Conservation (phyloP, 2,797 vertebrate genomes). For the Gymnocypris eckloni region DNA sequence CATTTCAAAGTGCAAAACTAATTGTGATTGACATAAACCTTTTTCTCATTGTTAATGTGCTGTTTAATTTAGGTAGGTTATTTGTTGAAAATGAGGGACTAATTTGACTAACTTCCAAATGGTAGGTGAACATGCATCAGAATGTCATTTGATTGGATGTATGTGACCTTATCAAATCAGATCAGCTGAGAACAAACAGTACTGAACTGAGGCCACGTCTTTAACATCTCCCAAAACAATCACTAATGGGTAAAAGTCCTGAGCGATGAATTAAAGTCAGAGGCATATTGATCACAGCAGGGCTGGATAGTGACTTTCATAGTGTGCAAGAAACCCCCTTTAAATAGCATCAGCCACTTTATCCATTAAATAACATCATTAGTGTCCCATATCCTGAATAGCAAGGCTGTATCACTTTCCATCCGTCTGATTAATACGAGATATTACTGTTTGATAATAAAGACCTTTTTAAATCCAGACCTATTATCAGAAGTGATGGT, state of each 20-base stretch:
- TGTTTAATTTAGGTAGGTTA: neutral
- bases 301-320: conserved; percentile 19
- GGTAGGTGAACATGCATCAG: neutral
- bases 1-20: neutral
- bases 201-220: neutral
- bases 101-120: too few species aligned
- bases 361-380: conserved; percentile 66
- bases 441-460: conserved; percentile 65
- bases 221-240: conserved; percentile 21
- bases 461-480: conserved; percentile 63
- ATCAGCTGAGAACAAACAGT: conserved; percentile 4
- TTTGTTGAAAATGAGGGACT: neutral
- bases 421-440: conserved; percentile 58
- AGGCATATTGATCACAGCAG: conserved; percentile 39
- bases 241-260: conserved; percentile 10
- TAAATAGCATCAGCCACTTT: conserved; percentile 56
- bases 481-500: conserved; percentile 68
- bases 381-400: conserved; percentile 55
- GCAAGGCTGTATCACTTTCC: conserved; percentile 53
- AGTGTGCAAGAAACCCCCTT: conserved; percentile 47
- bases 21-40: neutral
- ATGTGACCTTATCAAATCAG: neutral
- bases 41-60: neutral
- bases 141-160: neutral
- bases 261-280: conserved; percentile 18